Conservation (phyloP, 2,888 invertebrate genomes). For the Lasioglossum leucozonium region DNA sequence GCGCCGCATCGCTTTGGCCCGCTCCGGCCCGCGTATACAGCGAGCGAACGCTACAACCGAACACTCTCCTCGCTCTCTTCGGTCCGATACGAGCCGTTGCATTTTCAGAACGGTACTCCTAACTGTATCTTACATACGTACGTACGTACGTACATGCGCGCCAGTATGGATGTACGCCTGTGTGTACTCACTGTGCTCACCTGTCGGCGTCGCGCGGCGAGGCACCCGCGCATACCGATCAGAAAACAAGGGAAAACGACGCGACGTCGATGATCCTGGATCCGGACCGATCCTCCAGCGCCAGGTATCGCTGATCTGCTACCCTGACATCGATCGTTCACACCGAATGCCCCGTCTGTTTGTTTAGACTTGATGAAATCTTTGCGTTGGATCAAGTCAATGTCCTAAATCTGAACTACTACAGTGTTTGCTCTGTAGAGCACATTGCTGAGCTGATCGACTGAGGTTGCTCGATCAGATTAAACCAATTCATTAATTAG, state of each 20-base stretch:
- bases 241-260: constrained; percentile 60
- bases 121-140: constrained; percentile 78
- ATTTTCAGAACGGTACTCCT: constrained; percentile 81
- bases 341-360: neutral
- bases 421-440: no score
- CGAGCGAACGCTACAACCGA: constrained; percentile 36
- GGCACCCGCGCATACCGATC: constrained; percentile 67
- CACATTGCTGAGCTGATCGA: no score
- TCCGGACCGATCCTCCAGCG: constrained; percentile 10
- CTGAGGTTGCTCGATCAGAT: no score
- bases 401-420: no score
- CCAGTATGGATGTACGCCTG: constrained; percentile 46
- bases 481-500: no score
- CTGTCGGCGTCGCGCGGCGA: constrained; percentile 60
- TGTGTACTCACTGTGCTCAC: constrained; percentile 60
- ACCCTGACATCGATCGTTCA: neutral
- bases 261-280: constrained; percentile 36
- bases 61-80: constrained; percentile 72
- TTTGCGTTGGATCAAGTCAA: no score
- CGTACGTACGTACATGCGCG: constrained; percentile 51
- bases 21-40: constrained; percentile 41
- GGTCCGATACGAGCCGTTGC: constrained; percentile 75
- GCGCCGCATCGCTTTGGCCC: neutral
- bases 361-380: no score
- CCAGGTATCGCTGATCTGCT: neutral